Percentiles rank a stretch among this genome's conserved stretches.
phyloP scores from a whole-genome alignment of 2,888 invertebrate species.

The Malthinus flaveolus region DNA sequence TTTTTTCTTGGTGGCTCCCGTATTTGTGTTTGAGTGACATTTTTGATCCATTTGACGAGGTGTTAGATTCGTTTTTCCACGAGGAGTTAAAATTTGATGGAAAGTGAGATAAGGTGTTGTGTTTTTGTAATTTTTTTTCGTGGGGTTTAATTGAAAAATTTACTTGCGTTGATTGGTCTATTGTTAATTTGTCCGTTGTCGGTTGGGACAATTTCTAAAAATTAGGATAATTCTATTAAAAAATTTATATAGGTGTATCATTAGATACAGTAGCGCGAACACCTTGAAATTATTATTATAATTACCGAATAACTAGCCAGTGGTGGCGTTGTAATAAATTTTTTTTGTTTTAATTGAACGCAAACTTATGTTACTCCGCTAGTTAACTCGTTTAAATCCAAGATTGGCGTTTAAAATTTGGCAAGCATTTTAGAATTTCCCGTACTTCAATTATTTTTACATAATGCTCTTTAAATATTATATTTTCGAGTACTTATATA shows the following conservation, averaged over 20 bases:
- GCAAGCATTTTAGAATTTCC: too few species aligned
- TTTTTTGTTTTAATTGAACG: too few species aligned
- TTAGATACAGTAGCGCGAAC: conserved; percentile 1
- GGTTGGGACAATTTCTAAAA: too few species aligned
- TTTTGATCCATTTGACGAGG: neutral
- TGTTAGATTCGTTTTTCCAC: neutral
- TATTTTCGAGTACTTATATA: too few species aligned
- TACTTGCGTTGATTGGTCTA: conserved; percentile 38
- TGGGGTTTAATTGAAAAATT: conserved; percentile 46
- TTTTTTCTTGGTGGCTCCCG: neutral
- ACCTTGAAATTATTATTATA: conserved; percentile 4
- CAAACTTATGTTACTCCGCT: too few species aligned
- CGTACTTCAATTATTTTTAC: too few species aligned
- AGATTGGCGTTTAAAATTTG: too few species aligned
- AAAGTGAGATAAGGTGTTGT: conserved; percentile 59
- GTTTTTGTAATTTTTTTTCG: conserved; percentile 56
- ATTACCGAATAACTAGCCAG: neutral
- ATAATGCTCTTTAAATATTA: too few species aligned
- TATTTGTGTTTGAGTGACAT: neutral
- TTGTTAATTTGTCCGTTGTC: conserved; percentile 33
- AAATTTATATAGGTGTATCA: neutral
- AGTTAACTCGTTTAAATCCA: too few species aligned
- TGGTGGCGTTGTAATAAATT: too few species aligned
- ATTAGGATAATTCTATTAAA: neutral
- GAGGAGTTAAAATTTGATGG: conserved; percentile 2